Conservation (phyloP, 2,888 invertebrate genomes). For the Ichneumoninae sp. region DNA sequence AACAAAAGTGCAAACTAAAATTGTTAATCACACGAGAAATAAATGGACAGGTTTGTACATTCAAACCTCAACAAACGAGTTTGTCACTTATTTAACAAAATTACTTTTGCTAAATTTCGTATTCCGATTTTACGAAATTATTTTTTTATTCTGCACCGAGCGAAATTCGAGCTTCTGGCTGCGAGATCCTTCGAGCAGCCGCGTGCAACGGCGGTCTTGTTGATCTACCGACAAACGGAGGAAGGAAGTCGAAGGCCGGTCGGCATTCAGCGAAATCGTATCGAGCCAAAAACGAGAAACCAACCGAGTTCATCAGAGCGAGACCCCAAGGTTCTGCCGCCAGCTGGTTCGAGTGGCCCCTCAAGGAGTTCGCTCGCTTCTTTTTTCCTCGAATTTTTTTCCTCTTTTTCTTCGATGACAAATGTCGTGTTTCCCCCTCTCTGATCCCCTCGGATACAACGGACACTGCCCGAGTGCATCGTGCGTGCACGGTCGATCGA, state of each 20-base stretch:
- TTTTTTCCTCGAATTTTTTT: constrained; percentile 42
- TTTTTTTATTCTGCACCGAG: neutral
- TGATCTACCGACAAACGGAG: constrained; percentile 31
- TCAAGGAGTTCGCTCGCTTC: constrained; percentile 29
- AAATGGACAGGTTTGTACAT: neutral
- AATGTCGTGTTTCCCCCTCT: constrained; percentile 13
- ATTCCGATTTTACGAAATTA: no score
- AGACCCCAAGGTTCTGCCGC: constrained; percentile 46
- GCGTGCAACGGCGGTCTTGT: constrained; percentile 6
- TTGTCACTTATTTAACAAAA: no score
- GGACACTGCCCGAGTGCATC: constrained; percentile 8
- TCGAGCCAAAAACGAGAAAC: constrained; percentile 49
- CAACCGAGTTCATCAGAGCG: constrained; percentile 16
- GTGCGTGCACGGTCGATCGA: constrained; percentile 1
- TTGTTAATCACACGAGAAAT: no score
- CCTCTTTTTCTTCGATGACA: constrained; percentile 49
- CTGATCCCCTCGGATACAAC: neutral
- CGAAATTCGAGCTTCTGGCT: neutral
- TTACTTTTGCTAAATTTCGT: no score
- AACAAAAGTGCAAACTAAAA: no score
- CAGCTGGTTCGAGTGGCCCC: constrained; percentile 33
- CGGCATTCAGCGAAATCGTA: constrained; percentile 51
- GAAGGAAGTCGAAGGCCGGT: constrained; percentile 55
- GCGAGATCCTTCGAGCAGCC: constrained; percentile 13
- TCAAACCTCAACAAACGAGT: no score